These are phyloP conservation scores for Poecilia picta DNA, from an alignment of 2,797 vertebrate species.

Conservation along the genomic window DNA sequence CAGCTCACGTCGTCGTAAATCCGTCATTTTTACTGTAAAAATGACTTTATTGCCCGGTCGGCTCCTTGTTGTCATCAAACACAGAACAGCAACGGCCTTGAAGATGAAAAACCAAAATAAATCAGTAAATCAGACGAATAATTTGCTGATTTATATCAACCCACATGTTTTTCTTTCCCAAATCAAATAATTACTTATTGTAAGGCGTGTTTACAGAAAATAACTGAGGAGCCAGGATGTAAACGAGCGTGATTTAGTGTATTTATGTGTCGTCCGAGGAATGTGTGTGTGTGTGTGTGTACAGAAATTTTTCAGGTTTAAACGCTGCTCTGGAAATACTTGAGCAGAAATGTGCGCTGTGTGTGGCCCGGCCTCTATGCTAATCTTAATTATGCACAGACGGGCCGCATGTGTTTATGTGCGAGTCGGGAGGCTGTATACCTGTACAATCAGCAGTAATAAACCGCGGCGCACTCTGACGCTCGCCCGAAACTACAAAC, in stretches of 20 bases:
- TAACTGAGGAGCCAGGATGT: slow-evolving; percentile 8
- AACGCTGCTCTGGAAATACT: slow-evolving; percentile 61
- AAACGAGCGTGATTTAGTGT: slow-evolving; percentile 12
- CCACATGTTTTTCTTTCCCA: not conserved
- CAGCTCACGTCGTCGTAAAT: too few species aligned
- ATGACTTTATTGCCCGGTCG: not conserved
- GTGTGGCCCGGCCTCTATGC: slow-evolving; percentile 66
- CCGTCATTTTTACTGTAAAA: not conserved
- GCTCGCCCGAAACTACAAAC: slow-evolving; percentile 59
- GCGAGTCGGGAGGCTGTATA: slow-evolving; percentile 60
- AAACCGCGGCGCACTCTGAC: slow-evolving; percentile 64
- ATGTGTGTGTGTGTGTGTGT: slow-evolving; percentile 43
- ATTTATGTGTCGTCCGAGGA: slow-evolving; percentile 35
- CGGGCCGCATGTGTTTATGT: slow-evolving; percentile 59
- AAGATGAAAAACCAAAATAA: not conserved
- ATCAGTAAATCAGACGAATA: not conserved
- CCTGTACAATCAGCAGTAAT: slow-evolving; percentile 80
- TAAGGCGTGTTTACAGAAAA: slow-evolving; percentile 19
- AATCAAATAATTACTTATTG: slow-evolving; percentile 1
- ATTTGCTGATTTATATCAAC: not conserved
- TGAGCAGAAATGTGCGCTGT: slow-evolving; percentile 48
- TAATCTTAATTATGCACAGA: slow-evolving; percentile 63
- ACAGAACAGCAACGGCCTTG: not conserved
- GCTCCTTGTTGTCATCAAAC: not conserved
- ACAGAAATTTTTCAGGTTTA: slow-evolving; percentile 66